Percentiles rank a stretch among this genome's conserved stretches.
Conservation (phyloP, 2,888 invertebrate species). For the Crepidodera aurea region DNA sequence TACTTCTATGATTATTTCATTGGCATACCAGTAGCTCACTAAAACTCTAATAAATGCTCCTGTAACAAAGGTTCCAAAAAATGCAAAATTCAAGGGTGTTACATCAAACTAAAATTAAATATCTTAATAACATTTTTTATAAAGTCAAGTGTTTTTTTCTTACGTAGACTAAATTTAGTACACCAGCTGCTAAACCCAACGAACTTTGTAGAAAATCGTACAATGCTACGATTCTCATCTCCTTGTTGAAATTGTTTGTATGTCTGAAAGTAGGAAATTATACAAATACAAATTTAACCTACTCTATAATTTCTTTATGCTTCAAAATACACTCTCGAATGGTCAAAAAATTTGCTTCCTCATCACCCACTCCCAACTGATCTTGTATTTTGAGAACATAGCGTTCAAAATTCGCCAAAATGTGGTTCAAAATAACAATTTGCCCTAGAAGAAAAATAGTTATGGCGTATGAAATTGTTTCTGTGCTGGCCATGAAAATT, state of each 20-base stretch:
- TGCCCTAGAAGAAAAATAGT: conserved; percentile 43
- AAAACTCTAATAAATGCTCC: conserved; percentile 40
- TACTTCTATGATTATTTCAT: conserved; percentile 42
- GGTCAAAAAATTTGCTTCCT: conserved; percentile 33
- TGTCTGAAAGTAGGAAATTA: conserved; percentile 39
- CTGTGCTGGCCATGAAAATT: conserved; percentile 42
- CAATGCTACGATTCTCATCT: conserved; percentile 44
- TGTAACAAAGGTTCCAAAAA: conserved; percentile 33
- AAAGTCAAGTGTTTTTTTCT: conserved; percentile 6
- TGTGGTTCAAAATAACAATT: conserved; percentile 39
- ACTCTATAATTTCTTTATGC: conserved; percentile 37
- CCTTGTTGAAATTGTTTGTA: conserved; percentile 40
- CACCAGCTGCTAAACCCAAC: conserved; percentile 42
- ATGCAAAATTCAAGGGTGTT: conserved; percentile 30
- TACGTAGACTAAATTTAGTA: conserved; percentile 41
- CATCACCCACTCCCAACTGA: not conserved
- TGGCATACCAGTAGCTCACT: conserved; percentile 44
- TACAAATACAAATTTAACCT: too few species aligned
- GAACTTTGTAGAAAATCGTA: conserved; percentile 47
- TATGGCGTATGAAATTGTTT: conserved; percentile 41
- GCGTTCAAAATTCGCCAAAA: conserved; percentile 37
- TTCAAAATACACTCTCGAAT: conserved; percentile 33
- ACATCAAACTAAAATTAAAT: conserved; percentile 27
- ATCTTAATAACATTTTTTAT: not conserved
- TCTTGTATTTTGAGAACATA: conserved; percentile 20